phyloP scores from a whole-genome alignment of 2,113 vertebrate genomes.

The Daubentonia madagascariensis region DNA sequence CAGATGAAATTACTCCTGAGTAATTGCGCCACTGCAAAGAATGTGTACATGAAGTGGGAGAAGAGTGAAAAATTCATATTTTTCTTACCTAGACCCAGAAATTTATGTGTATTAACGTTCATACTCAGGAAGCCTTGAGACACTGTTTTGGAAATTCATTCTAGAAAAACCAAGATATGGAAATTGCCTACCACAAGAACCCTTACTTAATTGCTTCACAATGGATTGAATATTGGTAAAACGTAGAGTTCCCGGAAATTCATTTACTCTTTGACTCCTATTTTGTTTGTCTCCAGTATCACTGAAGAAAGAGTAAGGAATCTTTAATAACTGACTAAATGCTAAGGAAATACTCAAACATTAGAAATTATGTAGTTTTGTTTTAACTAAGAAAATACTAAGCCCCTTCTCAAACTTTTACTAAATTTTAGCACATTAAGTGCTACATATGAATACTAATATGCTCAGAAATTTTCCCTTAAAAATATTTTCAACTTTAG shows the following conservation, averaged over 20 bases:
- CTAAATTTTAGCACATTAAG: slow-evolving; percentile 4
- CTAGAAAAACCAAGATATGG: neutral
- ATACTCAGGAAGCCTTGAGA: neutral
- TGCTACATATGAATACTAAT: neutral
- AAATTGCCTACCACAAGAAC: neutral
- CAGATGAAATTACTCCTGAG: neutral
- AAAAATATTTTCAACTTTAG: slow-evolving; percentile 28
- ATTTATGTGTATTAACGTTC: neutral
- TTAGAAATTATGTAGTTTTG: neutral
- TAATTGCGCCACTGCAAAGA: neutral
- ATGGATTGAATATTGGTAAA: neutral
- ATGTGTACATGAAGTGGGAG: neutral
- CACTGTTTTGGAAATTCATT: slow-evolving; percentile 6
- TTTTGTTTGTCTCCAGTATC: neutral
- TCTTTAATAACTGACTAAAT: neutral
- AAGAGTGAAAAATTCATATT: neutral
- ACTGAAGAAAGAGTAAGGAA: neutral
- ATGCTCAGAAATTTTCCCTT: neutral
- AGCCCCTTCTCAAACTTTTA: neutral
- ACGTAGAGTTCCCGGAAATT: neutral
- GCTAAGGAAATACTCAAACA: neutral
- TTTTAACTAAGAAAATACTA: neutral
- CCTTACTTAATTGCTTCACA: neutral
- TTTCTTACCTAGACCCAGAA: neutral
- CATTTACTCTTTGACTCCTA: slow-evolving; percentile 12